A percentile compares a stretch with the other conserved stretches of the same genome.
These are phyloP conservation scores for Calvadosia cruxmelitensis DNA, from an alignment of 30 jellyfish, hydroid and myxozoan species.

Conservation along the genomic window DNA sequence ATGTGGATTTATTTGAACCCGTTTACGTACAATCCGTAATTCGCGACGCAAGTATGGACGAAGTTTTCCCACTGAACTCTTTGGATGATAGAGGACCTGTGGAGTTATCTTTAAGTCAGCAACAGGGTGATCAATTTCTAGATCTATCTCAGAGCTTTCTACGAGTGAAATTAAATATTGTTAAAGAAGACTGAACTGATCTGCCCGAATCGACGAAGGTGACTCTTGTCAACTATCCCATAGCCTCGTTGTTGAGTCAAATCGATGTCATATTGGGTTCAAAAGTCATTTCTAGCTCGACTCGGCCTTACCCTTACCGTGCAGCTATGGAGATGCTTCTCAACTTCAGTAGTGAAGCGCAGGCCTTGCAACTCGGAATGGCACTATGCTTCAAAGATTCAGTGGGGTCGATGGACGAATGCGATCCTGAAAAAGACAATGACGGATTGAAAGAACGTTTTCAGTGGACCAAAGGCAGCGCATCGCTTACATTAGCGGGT, in stretches of 20 bases:
- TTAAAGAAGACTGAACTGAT: neutral
- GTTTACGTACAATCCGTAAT: constrained; percentile 9
- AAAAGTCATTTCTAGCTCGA: neutral
- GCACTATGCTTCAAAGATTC: neutral
- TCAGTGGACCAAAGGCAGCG: neutral
- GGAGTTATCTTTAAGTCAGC: constrained; percentile 4
- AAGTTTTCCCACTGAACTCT: constrained; percentile 3
- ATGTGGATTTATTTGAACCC: constrained; percentile 16
- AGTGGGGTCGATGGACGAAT: neutral
- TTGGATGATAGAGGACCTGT: constrained; percentile 13
- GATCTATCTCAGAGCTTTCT: neutral
- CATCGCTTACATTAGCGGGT: neutral
- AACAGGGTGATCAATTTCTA: neutral
- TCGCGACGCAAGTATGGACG: constrained; percentile 1
- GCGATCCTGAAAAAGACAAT: neutral
- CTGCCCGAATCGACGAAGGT: neutral
- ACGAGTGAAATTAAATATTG: neutral
- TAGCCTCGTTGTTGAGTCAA: neutral
- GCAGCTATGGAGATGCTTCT: neutral
- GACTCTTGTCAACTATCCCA: neutral
- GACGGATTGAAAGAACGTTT: neutral
- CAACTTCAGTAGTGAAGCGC: neutral
- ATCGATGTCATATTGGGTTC: neutral
- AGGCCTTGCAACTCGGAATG: neutral
- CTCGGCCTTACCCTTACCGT: neutral